These are phyloP conservation scores for Gymnoscelis rufifasciata DNA, from an alignment of 2,888 invertebrate species.

Conservation along the genomic window DNA sequence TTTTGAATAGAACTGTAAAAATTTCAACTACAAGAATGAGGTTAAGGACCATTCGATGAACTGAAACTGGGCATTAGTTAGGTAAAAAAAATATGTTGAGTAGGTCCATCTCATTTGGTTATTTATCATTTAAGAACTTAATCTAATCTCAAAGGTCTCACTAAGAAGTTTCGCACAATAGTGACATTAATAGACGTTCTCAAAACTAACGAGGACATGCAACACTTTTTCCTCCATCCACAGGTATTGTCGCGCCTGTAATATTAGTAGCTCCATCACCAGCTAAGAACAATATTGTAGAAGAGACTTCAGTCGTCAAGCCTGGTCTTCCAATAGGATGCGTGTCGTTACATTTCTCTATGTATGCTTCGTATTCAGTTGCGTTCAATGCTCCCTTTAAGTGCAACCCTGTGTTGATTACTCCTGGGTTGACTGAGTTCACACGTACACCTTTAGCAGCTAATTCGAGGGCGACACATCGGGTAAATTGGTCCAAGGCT, in stretches of 20 bases:
- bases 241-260: constrained; percentile 89
- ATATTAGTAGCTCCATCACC: constrained; percentile 90
- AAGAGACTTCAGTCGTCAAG: constrained; percentile 89
- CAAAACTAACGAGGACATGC: background rate
- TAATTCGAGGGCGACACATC: constrained; percentile 91
- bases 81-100: no score
- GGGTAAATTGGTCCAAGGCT: constrained; percentile 95
- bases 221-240: constrained; percentile 44
- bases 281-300: constrained; percentile 92
- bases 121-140: no score
- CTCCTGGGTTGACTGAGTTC: constrained; percentile 96
- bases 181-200: no score
- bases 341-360: constrained; percentile 88
- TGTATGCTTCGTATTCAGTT: constrained; percentile 87
- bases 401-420: constrained; percentile 91
- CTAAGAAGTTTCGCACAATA: no score
- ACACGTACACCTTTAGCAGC: constrained; percentile 89
- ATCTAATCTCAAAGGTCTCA: no score
- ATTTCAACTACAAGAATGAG: no score
- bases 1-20: no score
- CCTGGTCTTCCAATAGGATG: constrained; percentile 94
- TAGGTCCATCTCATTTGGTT: no score
- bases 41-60: no score
- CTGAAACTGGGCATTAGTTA: no score
- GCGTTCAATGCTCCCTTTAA: constrained; percentile 83